Conservation (phyloP, 2,888 invertebrate genomes). For the Eupithecia dodoneata region DNA sequence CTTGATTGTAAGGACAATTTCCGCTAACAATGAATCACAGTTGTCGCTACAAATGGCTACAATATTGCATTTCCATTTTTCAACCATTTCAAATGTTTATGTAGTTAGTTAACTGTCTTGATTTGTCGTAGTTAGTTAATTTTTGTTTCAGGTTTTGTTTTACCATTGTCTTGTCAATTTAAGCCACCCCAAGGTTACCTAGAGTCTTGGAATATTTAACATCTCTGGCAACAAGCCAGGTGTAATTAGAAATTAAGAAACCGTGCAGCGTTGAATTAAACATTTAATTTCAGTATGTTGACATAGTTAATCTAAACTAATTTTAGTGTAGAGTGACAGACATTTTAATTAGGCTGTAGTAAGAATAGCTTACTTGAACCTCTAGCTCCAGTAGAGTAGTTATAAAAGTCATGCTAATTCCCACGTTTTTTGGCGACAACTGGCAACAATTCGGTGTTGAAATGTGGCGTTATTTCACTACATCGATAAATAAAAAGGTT, state of each 20-base stretch:
- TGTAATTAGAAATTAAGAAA: constrained; percentile 31
- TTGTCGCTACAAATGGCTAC: background rate
- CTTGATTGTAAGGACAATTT: background rate
- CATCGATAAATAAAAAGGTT: too few relatives aligned
- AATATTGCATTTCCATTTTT: constrained; percentile 24
- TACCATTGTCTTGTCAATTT: background rate
- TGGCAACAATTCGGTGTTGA: too few relatives aligned
- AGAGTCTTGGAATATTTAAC: constrained; percentile 21
- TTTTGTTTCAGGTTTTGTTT: constrained; percentile 2
- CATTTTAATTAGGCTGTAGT: background rate
- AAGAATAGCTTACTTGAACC: too few relatives aligned
- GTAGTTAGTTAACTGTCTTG: constrained; percentile 33
- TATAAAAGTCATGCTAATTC: too few relatives aligned
- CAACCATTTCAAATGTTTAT: constrained; percentile 49
- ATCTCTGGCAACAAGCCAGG: constrained; percentile 46
- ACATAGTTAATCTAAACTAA: constrained; percentile 1
- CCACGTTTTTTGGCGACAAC: too few relatives aligned
- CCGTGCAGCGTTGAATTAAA: constrained; percentile 16
- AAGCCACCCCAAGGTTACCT: constrained; percentile 3
- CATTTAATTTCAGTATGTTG: constrained; percentile 2
- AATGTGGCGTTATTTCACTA: too few relatives aligned
- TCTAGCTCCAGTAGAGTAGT: too few relatives aligned
- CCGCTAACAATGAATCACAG: background rate
- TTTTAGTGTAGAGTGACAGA: background rate
- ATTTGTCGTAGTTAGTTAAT: background rate